These are phyloP conservation scores for Parasteatoda lunata DNA, from an alignment of 2,888 invertebrate species.

Conservation along the genomic window DNA sequence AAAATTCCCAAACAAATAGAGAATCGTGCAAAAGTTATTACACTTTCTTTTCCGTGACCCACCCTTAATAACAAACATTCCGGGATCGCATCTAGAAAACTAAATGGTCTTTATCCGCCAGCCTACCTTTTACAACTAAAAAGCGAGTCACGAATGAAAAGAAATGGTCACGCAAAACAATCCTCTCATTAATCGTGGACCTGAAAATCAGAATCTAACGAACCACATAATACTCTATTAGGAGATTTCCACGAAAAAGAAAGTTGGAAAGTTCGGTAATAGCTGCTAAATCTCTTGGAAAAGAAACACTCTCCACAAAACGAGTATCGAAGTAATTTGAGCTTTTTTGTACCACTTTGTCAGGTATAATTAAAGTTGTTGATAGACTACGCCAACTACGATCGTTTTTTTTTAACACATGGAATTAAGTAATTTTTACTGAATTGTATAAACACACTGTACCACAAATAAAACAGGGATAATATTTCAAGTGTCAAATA, in stretches of 20 bases:
- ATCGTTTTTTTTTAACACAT: no score
- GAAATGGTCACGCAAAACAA: conserved; percentile 58
- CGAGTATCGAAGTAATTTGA: no score
- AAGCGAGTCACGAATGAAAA: conserved; percentile 59
- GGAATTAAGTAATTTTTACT: no score
- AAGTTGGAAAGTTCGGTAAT: neutral
- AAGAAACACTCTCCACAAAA: conserved; percentile 13
- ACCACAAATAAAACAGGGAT: no score
- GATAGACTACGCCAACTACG: neutral
- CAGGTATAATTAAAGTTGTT: no score
- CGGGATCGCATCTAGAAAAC: conserved; percentile 23
- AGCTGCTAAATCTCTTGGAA: conserved; percentile 10
- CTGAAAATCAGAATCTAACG: conserved; percentile 38
- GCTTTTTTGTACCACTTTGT: no score
- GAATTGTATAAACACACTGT: no score
- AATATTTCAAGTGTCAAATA: no score
- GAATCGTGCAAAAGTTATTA: neutral
- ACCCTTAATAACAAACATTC: conserved; percentile 14
- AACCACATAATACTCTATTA: conserved; percentile 44
- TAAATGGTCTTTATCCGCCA: conserved; percentile 60
- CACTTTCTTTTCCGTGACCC: neutral
- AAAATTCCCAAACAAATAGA: no score
- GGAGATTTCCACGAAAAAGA: conserved; percentile 10
- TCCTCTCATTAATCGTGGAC: conserved; percentile 46
- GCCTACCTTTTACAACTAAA: conserved; percentile 18